phyloP scores from a whole-genome alignment of 2,113 vertebrate genomes.

The Myotis yumanensis region DNA sequence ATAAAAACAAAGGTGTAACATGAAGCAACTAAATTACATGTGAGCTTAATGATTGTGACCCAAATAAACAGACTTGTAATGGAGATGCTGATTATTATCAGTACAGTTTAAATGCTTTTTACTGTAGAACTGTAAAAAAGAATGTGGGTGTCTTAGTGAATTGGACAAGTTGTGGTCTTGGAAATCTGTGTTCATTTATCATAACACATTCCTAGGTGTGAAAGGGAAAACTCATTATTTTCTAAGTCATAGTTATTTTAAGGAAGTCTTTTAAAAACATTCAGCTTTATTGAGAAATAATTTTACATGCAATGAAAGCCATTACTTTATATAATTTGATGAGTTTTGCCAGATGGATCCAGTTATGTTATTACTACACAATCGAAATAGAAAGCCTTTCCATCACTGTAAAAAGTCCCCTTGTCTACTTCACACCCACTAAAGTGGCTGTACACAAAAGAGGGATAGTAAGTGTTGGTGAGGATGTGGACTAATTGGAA shows the following conservation, averaged over 20 bases:
- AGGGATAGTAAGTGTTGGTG: neutral
- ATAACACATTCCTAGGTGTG: constrained; percentile 88
- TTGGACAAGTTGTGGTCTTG: constrained; percentile 86
- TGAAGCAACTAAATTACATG: constrained; percentile 90
- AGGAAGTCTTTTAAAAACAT: constrained; percentile 4
- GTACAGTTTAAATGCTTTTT: constrained; percentile 87
- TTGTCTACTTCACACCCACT: neutral
- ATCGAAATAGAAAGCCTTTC: neutral
- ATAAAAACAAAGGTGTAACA: constrained; percentile 93
- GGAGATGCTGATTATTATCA: constrained; percentile 91
- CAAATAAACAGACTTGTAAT: constrained; percentile 94
- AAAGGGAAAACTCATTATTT: constrained; percentile 84
- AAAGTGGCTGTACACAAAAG: neutral
- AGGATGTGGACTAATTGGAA: neutral
- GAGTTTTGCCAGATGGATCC: neutral
- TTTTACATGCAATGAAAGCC: neutral
- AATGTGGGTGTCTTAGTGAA: constrained; percentile 83
- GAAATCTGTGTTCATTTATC: constrained; percentile 88
- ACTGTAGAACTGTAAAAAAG: constrained; percentile 90
- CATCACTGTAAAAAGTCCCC: neutral
- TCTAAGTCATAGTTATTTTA: constrained; percentile 69
- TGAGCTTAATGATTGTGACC: constrained; percentile 90
- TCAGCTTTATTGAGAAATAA: neutral
- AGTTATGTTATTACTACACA: neutral
- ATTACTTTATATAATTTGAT: neutral